Evolutionary conservation across 2,888 invertebrate genomes (phyloP), one percentile per base, ranked within the genome.

Genomic region (Caenorhabditis sinica): DNA sequence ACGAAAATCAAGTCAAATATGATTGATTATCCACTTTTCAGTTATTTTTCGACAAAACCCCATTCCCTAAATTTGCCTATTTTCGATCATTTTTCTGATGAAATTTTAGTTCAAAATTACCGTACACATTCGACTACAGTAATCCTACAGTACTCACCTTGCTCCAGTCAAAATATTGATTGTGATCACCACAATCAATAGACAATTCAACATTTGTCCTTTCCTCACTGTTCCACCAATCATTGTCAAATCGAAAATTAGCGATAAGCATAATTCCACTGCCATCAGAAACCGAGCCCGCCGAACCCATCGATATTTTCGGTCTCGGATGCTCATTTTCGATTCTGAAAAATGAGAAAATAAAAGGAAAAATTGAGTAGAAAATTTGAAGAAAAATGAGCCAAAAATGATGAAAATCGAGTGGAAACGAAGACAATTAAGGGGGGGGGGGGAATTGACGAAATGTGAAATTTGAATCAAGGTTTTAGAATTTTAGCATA

Each of bases 161-260:
- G 65, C 79, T n/a, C 72, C 82, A 9, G 82, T 77, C 49, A 85
- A 11, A 1, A 85, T 56, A 63, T 85, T 85, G n/a, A 85, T 40
- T 3, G 73, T 65, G n/a, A 85, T 69, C 2, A 85, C 77, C 17
- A 75, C 72, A 11, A 76, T 66, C 36, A 85, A 23, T 5, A 82
- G 43, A 23, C 82, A 33, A 66, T 85, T 79, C n/a, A 85, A 20
- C 61, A 72, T 51, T 25, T 83, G 79, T 11, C 71, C 79, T 11
- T 40, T 53, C 17, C 53, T 36, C 33, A 83, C 53, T 25, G 83
- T 20, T 69, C 69, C n/a, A n/a, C n/a, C 69, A 15, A 83, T 56
- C 79, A 83, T 83, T 45, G 69, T 71, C 23, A 83, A 8, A 40
- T 79, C 72, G 69, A 83, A 83, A 43, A 83, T 20, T 0, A 69